Evolutionary conservation across 2,797 vertebrate genomes (phyloP).

Genomic region (Coregonus ussuriensis): DNA sequence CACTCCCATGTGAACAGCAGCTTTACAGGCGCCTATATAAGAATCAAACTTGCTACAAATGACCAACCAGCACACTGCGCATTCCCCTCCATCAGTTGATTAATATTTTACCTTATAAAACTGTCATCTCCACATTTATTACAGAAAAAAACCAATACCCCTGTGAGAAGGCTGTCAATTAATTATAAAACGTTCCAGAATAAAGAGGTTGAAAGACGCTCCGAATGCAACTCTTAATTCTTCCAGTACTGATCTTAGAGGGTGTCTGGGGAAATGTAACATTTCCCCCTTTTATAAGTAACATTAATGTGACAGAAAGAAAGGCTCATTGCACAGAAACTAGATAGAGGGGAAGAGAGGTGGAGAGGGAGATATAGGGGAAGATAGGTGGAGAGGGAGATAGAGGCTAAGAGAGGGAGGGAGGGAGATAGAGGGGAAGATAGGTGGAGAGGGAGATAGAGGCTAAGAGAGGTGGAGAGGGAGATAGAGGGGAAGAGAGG

Average conservation of each 20-base stretch:
- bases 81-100: slow-evolving; percentile 54
- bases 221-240: slow-evolving; percentile 79
- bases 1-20: background rate
- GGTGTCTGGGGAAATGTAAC: slow-evolving; percentile 78
- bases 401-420: slow-evolving; percentile 35
- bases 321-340: slow-evolving; percentile 76
- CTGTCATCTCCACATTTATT: slow-evolving; percentile 78
- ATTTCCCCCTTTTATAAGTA: slow-evolving; percentile 68
- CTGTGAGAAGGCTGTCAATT: slow-evolving; percentile 80
- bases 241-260: slow-evolving; percentile 77
- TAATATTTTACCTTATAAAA: slow-evolving; percentile 77
- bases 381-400: slow-evolving; percentile 36
- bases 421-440: too few relatives aligned
- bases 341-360: slow-evolving; percentile 56
- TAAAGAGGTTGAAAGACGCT: slow-evolving; percentile 76
- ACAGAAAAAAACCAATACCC: slow-evolving; percentile 74
- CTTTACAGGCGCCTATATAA: background rate
- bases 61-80: slow-evolving; percentile 58
- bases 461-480: background rate
- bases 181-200: slow-evolving; percentile 81
- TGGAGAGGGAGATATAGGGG: slow-evolving; percentile 30
- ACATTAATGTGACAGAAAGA: slow-evolving; percentile 80
- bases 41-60: slow-evolving; percentile 56
- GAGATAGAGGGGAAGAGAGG: background rate
- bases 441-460: too few relatives aligned